These are phyloP conservation scores for Agrochola lychnidis DNA, from an alignment of 2,888 invertebrate species.

Conservation along the genomic window DNA sequence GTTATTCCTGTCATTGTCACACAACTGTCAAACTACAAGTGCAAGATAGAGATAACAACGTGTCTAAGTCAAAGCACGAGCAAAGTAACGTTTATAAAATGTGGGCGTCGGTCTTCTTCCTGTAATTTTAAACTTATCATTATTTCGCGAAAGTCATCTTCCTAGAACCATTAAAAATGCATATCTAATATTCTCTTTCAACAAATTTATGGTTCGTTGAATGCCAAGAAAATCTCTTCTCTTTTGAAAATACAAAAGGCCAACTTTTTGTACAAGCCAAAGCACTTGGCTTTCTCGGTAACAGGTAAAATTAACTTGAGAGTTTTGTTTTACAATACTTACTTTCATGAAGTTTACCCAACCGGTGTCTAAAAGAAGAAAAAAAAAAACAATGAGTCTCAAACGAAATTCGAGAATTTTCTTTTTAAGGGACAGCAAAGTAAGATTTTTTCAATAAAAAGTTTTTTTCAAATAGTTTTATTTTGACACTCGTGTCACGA, in stretches of 20 bases:
- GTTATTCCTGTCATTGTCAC: not conserved
- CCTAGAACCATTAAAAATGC: not conserved
- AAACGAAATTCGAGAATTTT: constrained; percentile 16
- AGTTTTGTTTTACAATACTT: constrained; percentile 47
- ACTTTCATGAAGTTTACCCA: constrained; percentile 36
- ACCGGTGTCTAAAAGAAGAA: constrained; percentile 4
- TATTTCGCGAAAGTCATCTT: not conserved
- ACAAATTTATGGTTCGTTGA: constrained; percentile 25
- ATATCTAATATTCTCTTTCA: constrained; percentile 8
- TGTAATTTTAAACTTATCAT: not conserved
- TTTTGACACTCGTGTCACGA: not conserved
- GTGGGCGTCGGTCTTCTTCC: too few relatives aligned
- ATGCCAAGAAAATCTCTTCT: constrained; percentile 29
- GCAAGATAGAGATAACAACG: not conserved
- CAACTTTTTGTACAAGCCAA: constrained; percentile 56
- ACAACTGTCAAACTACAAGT: not conserved
- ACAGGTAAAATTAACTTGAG: constrained; percentile 52
- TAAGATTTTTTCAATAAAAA: constrained; percentile 9
- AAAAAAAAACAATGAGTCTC: constrained; percentile 11
- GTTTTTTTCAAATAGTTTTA: constrained; percentile 9
- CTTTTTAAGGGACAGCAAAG: not conserved
- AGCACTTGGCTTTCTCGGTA: constrained; percentile 45
- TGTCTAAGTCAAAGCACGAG: not conserved
- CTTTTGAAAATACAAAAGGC: constrained; percentile 37
- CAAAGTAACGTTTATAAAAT: not conserved